Base-by-base conservation (phyloP, 23 tunicate genomes). In the Ciona savignyi region DNA sequence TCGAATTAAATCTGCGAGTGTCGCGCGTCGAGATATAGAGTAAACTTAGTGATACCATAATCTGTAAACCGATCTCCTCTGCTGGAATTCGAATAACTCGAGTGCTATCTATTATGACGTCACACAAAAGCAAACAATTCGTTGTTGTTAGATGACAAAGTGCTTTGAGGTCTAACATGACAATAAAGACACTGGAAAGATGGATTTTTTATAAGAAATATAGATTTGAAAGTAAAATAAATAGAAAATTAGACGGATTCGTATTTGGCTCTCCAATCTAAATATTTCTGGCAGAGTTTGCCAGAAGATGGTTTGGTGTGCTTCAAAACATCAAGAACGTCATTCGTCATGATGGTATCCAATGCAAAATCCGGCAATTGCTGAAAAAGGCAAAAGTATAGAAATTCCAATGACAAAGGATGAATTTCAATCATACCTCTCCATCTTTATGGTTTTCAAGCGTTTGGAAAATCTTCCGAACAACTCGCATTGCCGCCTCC, bases 401-500 rank as follows among this genome's bases (percentile, higher is more conserved):
- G 4, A n/a, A 22, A 22, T 20, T 9, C 67, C 67, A n/a, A 11
- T 23, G 67, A 22, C 15, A 22, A 9, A 9, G 67, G 15, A 63
- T n/a, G 26, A n/a, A n/a, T 63, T 63, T 20, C 28, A 9, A n/a
- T 26, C 51, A 1, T 74, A 89, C 96, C 74, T 89, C 80, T 33
- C 84, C 97, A 28, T 80, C 91, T 56, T 74, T 69, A 51, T 91
- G 97, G n/a, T 80, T 65, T 32, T 91, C 97, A 49, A 91, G 60
- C 0, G 93, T 85, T 3, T 76, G 79, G 70, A 91, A 91, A 32
- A 91, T 91, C 35, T 91, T 91, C 27, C 97, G 63, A 23, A 91
- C 97, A 34, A 91, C 97, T 66, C 86, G 76, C 97, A 91, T 91
- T 6, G 97, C 97, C 1, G 97, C 82, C 76, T 91, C 97, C 26